These are phyloP conservation scores for Drosophila paramelanica DNA, from an alignment of 2,888 invertebrate species.

Conservation along the genomic window DNA sequence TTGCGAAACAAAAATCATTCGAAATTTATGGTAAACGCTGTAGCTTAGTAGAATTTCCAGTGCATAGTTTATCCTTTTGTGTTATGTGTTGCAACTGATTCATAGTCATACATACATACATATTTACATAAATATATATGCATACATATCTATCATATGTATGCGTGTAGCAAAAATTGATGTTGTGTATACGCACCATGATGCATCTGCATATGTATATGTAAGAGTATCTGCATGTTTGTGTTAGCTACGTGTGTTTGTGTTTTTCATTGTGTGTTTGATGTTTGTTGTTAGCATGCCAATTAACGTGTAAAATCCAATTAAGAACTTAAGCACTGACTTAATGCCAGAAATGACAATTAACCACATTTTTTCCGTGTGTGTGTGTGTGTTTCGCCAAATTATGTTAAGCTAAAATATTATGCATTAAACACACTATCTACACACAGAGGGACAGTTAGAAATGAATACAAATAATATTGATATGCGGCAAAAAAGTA, in stretches of 20 bases:
- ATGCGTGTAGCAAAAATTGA: neutral
- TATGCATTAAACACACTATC: slow-evolving; percentile 1
- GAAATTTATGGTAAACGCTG: slow-evolving; percentile 38
- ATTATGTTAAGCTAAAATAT: neutral
- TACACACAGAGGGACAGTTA: slow-evolving; percentile 2
- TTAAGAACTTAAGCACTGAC: slow-evolving; percentile 13
- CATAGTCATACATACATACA: slow-evolving; percentile 3
- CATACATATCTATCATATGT: neutral
- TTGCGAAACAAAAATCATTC: slow-evolving; percentile 15
- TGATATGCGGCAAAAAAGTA: slow-evolving; percentile 38
- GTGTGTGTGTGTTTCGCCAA: neutral
- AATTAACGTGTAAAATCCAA: slow-evolving; percentile 29
- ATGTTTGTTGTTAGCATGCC: slow-evolving; percentile 22
- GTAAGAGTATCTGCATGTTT: neutral
- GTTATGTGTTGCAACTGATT: slow-evolving; percentile 31
- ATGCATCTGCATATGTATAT: neutral
- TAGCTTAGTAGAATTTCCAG: slow-evolving; percentile 39
- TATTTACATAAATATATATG: neutral
- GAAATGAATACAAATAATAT: slow-evolving; percentile 1
- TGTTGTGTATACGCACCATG: slow-evolving; percentile 41
- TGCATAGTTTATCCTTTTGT: slow-evolving; percentile 36
- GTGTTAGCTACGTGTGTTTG: slow-evolving; percentile 15
- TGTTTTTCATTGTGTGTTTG: slow-evolving; percentile 14
- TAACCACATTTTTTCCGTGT: neutral
- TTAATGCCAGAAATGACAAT: slow-evolving; percentile 4